Base-by-base conservation (phyloP, 2,888 invertebrate genomes). In the Oligia latruncula region DNA sequence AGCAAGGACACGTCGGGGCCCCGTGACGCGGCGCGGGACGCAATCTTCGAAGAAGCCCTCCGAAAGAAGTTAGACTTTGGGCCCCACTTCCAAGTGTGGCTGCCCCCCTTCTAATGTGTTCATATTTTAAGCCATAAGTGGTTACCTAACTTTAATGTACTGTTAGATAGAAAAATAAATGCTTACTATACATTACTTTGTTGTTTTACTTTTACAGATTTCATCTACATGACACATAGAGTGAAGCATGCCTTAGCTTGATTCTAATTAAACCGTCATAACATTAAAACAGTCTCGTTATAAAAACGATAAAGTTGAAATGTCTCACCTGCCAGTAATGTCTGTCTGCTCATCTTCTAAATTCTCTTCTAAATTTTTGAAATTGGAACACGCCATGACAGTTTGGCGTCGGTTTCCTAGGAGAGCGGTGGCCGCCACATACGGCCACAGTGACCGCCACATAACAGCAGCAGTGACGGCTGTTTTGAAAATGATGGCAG, bases 31-130 rank as follows among this genome's bases (percentile, higher is more conserved):
- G 92, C 95, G 35, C 93, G 96, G 49, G 97, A 97, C 95, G 96
- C 95, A 81, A 90, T 92, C 70, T 94, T 96, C 87, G 97, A 97
- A 89, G 94, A 94, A 84, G 95, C 95, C 87, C 95, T 97, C 87
- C 95, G 97, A 89, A 97, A 97, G 94, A 96, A 97, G 93, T 95
- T 97, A 90, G 97, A 96, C 88, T 97, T 96, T 93, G 97, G 97
- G 87, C 94, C 96, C 4, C 92, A 95, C 77, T 95, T 97, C 70
- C 93, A 96, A 96, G 97, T 97, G 93, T 97, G 97, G 97, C 95
- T 97, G 91, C 97, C 97, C 74, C 96, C 97, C 2, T 95, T 94
- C 81, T 96, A 91, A 95, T 94, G 96, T 96, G 96, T 96, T 96
- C 95, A 94, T 90, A 79, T 77, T 43, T 77, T 71, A 81, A 83